Conservation (phyloP, 1,140 invertebrate genomes). For the Brachionus paranguensis region DNA sequence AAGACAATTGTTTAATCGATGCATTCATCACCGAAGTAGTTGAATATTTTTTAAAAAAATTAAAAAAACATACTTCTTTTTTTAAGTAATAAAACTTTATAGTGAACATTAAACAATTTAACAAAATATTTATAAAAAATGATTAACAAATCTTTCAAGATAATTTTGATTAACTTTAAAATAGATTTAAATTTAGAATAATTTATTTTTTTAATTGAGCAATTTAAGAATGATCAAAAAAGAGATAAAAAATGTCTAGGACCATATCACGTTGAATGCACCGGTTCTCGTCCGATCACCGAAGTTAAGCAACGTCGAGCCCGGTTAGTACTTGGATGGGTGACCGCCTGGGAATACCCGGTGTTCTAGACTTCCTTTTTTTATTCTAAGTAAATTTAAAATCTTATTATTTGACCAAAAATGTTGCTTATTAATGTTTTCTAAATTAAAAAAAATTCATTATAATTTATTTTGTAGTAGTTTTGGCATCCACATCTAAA, state of each 20-base stretch:
- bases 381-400: neutral
- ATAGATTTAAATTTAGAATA: too few relatives aligned
- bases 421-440: neutral
- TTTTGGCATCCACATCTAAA: too few relatives aligned
- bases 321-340: conserved; percentile 41
- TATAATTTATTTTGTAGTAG: too few relatives aligned
- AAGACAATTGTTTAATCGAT: neutral
- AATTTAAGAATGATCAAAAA: neutral
- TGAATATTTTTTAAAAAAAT: neutral
- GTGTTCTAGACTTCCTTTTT: conserved; percentile 11
- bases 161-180: neutral
- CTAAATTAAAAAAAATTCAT: too few relatives aligned
- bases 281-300: conserved; percentile 40
- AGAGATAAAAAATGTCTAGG: neutral
- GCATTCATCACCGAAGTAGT: neutral
- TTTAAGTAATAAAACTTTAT: neutral
- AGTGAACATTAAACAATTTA: neutral
- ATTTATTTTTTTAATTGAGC: neutral
- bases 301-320: conserved; percentile 40
- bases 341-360: conserved; percentile 40
- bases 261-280: conserved; percentile 40
- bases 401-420: neutral
- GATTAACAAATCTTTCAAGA: too few relatives aligned
- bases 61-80: neutral
- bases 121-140: neutral